Evolutionary conservation across 2,888 invertebrate genomes (phyloP).

Genomic region (Ophioninae sp.): DNA sequence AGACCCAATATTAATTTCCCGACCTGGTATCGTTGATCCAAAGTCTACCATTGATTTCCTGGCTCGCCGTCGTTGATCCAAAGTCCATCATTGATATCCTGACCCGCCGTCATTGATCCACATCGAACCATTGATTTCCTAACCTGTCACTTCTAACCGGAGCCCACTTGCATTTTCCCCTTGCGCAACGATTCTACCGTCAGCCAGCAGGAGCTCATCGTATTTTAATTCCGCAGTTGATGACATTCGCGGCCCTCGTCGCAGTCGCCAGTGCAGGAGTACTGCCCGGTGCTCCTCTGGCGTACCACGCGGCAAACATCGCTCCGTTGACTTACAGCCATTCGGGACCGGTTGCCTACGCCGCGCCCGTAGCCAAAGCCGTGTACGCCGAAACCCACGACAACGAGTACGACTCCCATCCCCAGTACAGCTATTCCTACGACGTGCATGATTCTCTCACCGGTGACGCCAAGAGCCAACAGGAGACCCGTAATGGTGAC

Average conservation of each 20-base stretch:
- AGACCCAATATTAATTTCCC: too few species aligned
- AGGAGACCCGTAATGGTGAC: slow-evolving; percentile 64
- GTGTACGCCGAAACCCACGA: slow-evolving; percentile 45
- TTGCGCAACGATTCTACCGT: too few species aligned
- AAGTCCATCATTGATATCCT: neutral
- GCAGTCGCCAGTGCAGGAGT: slow-evolving; percentile 60
- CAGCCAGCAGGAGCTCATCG: neutral
- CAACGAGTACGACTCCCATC: slow-evolving; percentile 61
- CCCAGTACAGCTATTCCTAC: slow-evolving; percentile 67
- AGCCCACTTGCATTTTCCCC: neutral
- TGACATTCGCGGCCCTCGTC: slow-evolving; percentile 60
- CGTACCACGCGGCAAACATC: slow-evolving; percentile 53
- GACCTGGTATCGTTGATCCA: too few species aligned
- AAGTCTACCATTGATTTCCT: neutral
- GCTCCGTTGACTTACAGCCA: slow-evolving; percentile 49
- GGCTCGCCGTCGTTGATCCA: neutral
- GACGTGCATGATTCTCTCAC: slow-evolving; percentile 61
- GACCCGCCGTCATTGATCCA: neutral
- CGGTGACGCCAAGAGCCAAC: slow-evolving; percentile 63
- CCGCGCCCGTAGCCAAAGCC: slow-evolving; percentile 57
- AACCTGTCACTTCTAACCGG: neutral
- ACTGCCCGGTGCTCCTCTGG: slow-evolving; percentile 43
- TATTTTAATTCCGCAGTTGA: slow-evolving; percentile 38
- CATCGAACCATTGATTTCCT: neutral
- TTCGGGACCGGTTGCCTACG: slow-evolving; percentile 32